Conservation (phyloP, 2,888 invertebrate species). For the Xestoiulus laeticollis region DNA sequence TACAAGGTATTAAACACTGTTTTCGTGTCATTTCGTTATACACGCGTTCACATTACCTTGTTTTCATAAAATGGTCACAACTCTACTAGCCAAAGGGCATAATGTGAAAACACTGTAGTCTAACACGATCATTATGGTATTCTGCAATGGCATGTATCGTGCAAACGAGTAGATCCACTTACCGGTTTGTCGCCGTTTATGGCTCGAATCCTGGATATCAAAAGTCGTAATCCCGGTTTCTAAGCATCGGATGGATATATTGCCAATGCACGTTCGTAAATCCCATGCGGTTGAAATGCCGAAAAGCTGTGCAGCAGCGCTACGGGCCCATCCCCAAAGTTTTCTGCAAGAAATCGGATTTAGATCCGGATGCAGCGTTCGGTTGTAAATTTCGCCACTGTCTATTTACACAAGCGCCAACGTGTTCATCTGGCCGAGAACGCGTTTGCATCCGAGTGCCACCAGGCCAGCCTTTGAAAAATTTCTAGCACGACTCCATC, state of each 20-base stretch:
- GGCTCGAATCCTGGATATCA: background rate
- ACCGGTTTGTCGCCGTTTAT: background rate
- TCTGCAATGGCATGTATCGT: too few relatives aligned
- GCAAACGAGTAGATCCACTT: background rate
- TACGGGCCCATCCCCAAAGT: background rate
- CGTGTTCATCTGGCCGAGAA: background rate
- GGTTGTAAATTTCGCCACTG: slow-evolving; percentile 26
- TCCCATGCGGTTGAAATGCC: background rate
- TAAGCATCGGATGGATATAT: background rate
- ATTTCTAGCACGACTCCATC: background rate
- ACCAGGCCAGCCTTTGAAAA: background rate
- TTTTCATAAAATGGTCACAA: too few relatives aligned
- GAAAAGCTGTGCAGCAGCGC: background rate
- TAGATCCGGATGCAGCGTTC: background rate
- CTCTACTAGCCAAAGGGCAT: too few relatives aligned
- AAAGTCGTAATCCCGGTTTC: background rate
- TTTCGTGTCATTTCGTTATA: too few relatives aligned
- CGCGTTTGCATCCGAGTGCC: background rate
- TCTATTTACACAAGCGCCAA: slow-evolving; percentile 26
- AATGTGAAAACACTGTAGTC: too few relatives aligned
- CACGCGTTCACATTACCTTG: too few relatives aligned
- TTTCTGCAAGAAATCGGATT: background rate
- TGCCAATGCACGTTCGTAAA: background rate
- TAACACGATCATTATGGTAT: too few relatives aligned
- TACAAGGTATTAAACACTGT: too few relatives aligned